Evolutionary conservation across 2,113 vertebrate genomes (phyloP), one percentile per base, ranked within the genome.

Genomic region (Lagopus leucura): DNA sequence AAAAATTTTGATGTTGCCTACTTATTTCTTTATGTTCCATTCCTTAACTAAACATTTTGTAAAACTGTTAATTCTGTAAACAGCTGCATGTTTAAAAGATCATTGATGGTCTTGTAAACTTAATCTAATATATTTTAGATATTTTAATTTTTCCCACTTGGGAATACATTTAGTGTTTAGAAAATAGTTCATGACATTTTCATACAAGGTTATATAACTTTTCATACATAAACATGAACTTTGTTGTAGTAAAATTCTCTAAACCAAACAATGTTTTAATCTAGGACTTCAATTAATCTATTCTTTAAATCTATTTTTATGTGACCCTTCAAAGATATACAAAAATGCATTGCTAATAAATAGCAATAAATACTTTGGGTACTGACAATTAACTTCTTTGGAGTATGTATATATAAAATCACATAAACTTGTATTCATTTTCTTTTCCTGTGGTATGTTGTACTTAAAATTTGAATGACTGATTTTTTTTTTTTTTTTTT

Each of bases 61-160:
- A 97, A 98, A 97, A 98, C 97, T 96, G 96, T 98, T 98, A 97
- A 93, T 98, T 98, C 98, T 98, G 97, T 98, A 98, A 97, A 98
- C 98, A 98, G 97, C 96, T 99, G 99, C 99, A 99, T 99, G 99
- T 99, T 98, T 97, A 96, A 96, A 98, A 98, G 98, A 98, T 98
- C 97, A 94, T 94, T 97, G 94, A 96, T 97, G 97, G 97, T 98
- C 96, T 98, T 98, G 86, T 98, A 98, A 98, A 97, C 98, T 98
- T 97, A 97, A 97, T 98, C 97, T 98, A 98, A 98, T 98, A 98
- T 97, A 98, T 98, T 98, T 98, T 98, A 97, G 97, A 98, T 98
- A 98, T 97, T 98, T 98, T 98, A 98, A 98, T 98, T 98, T 98
- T 98, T 98, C 97, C 97, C 98, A 90, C 96, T 97, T 95, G 97